A percentile compares a stretch with the other conserved stretches of the same genome.
Conservation (phyloP, 2,888 invertebrate genomes). For the Phania funesta region DNA sequence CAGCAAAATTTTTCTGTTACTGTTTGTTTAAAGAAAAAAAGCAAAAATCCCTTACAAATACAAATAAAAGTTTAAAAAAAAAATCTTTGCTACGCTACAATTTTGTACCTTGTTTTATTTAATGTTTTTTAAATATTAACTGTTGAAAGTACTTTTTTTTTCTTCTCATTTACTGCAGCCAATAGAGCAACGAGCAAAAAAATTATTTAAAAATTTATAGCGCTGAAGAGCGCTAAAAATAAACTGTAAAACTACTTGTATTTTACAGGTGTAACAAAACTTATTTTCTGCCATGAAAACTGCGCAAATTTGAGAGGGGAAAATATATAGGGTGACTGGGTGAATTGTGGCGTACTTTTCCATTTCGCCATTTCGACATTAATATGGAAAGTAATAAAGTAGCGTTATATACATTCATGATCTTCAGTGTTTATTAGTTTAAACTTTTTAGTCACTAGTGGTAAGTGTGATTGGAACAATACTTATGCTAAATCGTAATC, state of each 20-base stretch:
- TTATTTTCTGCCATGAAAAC: background rate
- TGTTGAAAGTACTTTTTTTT: slow-evolving; percentile 1
- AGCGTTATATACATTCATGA: no score
- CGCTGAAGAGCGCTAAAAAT: slow-evolving; percentile 18
- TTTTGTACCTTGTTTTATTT: slow-evolving; percentile 35
- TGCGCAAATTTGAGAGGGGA: background rate
- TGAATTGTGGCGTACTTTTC: no score
- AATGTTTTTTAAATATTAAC: slow-evolving; percentile 49
- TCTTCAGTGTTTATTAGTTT: no score
- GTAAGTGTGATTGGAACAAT: no score
- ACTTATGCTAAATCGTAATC: no score
- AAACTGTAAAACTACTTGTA: slow-evolving; percentile 11
- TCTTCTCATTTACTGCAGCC: slow-evolving; percentile 19
- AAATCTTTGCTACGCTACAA: slow-evolving; percentile 17
- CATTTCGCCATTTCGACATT: no score
- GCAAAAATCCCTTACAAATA: background rate
- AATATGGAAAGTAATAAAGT: no score
- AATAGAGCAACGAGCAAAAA: slow-evolving; percentile 10
- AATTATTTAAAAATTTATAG: slow-evolving; percentile 38
- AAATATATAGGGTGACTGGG: background rate
- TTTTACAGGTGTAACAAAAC: slow-evolving; percentile 33
- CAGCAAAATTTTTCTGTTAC: slow-evolving; percentile 35
- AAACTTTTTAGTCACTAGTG: no score
- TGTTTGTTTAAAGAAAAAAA: slow-evolving; percentile 3
- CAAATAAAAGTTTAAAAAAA: slow-evolving; percentile 10